phyloP scores from a whole-genome alignment of 2,888 invertebrate genomes.

The Drosophila anomelani region DNA sequence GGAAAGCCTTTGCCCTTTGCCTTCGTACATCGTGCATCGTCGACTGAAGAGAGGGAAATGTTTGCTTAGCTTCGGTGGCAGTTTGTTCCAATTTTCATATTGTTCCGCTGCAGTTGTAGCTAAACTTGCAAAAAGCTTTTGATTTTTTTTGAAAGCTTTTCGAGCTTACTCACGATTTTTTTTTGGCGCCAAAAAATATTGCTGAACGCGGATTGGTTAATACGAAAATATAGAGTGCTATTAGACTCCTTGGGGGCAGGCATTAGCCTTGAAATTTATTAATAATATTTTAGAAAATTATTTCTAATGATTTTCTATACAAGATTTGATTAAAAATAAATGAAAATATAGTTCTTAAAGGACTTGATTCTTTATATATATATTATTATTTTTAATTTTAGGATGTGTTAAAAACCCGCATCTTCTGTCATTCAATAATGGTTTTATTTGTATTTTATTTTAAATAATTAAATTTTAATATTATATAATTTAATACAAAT shows the following conservation, averaged over 20 bases:
- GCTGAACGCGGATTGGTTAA: conserved; percentile 16
- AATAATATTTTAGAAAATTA: not conserved
- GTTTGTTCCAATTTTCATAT: conserved; percentile 32
- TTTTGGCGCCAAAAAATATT: conserved; percentile 47
- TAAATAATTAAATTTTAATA: too few relatives aligned
- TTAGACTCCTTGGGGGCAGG: not conserved
- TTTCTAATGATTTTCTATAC: not conserved
- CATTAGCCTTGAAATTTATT: not conserved
- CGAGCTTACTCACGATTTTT: conserved; percentile 24
- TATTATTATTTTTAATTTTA: too few relatives aligned
- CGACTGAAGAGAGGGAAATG: conserved; percentile 6
- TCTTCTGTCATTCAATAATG: too few relatives aligned
- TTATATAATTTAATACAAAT: not conserved
- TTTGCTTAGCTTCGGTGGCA: conserved; percentile 6
- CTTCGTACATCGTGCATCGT: not conserved
- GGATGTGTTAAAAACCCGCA: too few relatives aligned
- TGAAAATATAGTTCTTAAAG: too few relatives aligned
- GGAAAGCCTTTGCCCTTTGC: conserved; percentile 4
- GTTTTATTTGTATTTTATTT: not conserved
- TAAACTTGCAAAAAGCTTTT: conserved; percentile 18
- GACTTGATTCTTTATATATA: too few relatives aligned
- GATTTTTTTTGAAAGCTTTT: conserved; percentile 23
- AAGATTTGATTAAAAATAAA: too few relatives aligned
- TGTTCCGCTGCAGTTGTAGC: conserved; percentile 33
- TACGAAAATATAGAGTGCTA: not conserved